Evolutionary conservation across 2,113 vertebrate genomes (phyloP).

Genomic region (Nothocercus nigrocapillus): DNA sequence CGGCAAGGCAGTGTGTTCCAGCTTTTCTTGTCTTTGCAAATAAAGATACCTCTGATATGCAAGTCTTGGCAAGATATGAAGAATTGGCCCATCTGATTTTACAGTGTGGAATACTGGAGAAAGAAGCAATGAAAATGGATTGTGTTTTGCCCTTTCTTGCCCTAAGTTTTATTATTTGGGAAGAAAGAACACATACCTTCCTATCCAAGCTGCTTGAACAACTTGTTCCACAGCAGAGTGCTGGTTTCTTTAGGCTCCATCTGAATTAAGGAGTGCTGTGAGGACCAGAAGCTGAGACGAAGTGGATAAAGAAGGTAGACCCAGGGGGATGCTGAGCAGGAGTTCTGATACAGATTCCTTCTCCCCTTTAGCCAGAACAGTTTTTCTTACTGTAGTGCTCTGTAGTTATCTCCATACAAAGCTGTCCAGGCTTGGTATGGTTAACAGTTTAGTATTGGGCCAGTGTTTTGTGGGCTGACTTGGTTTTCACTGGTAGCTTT

Average conservation of each 20-base stretch:
- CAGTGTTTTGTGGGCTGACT: not conserved
- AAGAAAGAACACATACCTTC: not conserved
- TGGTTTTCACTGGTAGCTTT: not conserved
- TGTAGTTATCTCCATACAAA: not conserved
- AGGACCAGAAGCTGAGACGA: not conserved
- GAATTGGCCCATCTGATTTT: not conserved
- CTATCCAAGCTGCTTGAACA: not conserved
- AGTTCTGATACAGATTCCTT: not conserved
- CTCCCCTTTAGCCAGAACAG: not conserved
- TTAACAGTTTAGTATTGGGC: not conserved
- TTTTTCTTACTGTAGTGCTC: not conserved
- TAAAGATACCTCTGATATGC: not conserved
- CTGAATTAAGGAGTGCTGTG: not conserved
- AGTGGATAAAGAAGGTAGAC: not conserved
- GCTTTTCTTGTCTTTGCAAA: not conserved
- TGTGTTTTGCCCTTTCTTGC: not conserved
- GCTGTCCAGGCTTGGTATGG: not conserved
- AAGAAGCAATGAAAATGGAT: not conserved
- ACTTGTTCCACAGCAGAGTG: not conserved
- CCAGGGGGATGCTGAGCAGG: not conserved
- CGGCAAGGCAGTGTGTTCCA: not conserved
- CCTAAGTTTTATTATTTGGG: not conserved
- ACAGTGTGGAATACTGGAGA: not conserved
- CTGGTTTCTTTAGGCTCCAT: not conserved
- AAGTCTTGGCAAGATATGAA: not conserved